A percentile compares a stretch with the other conserved stretches of the same genome.
Conservation (phyloP, 2,888 invertebrate species). For the Pseudococcus longispinus region DNA sequence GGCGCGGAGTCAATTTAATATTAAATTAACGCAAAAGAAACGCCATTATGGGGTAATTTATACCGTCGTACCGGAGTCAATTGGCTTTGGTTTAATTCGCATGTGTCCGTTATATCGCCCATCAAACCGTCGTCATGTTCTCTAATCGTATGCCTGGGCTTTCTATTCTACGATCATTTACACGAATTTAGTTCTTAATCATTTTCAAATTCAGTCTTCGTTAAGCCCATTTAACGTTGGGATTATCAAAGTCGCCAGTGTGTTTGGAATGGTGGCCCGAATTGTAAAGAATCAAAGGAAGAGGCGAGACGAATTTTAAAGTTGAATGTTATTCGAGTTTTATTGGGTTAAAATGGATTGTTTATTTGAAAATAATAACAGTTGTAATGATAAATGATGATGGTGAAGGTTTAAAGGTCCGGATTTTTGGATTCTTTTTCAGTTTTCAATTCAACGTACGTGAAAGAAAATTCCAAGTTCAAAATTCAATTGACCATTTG, state of each 20-base stretch:
- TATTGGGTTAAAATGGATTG: not conserved
- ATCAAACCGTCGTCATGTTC: not conserved
- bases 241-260: not conserved
- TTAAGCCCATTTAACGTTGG: not conserved
- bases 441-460: too few relatives aligned
- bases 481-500: too few relatives aligned
- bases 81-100: not conserved
- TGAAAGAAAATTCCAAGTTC: too few relatives aligned
- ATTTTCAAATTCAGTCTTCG: not conserved
- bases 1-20: not conserved
- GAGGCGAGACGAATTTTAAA: too few relatives aligned
- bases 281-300: too few relatives aligned
- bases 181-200: not conserved
- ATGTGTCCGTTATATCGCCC: not conserved
- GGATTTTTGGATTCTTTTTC: too few relatives aligned
- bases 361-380: not conserved
- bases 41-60: constrained; percentile 3
- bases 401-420: too few relatives aligned
- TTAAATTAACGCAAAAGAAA: not conserved
- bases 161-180: not conserved
- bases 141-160: not conserved
- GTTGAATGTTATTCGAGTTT: too few relatives aligned
- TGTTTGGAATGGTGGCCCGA: too few relatives aligned
- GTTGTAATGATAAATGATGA: not conserved
- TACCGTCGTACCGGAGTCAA: not conserved